Evolutionary conservation across 1,140 invertebrate genomes (phyloP).

Genomic region (Vanessa tameamea): DNA sequence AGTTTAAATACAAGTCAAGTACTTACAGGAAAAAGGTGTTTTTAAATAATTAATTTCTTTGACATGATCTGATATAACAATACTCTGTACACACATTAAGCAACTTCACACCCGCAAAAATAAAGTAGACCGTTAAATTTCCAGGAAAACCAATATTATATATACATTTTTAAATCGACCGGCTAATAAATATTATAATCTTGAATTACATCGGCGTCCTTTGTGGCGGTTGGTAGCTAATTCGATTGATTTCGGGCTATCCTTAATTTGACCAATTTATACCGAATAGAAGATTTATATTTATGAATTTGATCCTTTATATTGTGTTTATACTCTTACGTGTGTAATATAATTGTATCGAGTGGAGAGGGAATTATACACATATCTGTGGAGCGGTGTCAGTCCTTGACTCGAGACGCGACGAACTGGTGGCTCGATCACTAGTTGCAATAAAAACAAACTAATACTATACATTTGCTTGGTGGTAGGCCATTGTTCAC

Average conservation of each 20-base stretch:
- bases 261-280: conserved; percentile 32
- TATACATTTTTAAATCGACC: conserved; percentile 24
- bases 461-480: too few relatives aligned
- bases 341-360: not conserved
- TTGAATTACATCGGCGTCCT: conserved; percentile 35
- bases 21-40: not conserved
- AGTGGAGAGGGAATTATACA: not conserved
- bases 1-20: not conserved
- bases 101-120: conserved; percentile 29
- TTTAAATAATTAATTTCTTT: not conserved
- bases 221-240: conserved; percentile 38
- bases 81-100: conserved; percentile 19
- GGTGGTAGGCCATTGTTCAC: too few relatives aligned
- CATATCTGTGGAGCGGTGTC: too few relatives aligned
- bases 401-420: too few relatives aligned
- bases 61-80: not conserved
- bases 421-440: too few relatives aligned
- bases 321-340: not conserved
- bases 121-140: conserved; percentile 19
- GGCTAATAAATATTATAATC: conserved; percentile 33
- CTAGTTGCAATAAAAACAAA: too few relatives aligned
- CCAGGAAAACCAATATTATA: conserved; percentile 10
- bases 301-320: not conserved
- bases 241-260: conserved; percentile 45
- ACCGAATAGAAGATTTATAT: conserved; percentile 25